Conservation (phyloP, 64 coral and sea anemone genomes). For the Stichodactyla helianthus region DNA sequence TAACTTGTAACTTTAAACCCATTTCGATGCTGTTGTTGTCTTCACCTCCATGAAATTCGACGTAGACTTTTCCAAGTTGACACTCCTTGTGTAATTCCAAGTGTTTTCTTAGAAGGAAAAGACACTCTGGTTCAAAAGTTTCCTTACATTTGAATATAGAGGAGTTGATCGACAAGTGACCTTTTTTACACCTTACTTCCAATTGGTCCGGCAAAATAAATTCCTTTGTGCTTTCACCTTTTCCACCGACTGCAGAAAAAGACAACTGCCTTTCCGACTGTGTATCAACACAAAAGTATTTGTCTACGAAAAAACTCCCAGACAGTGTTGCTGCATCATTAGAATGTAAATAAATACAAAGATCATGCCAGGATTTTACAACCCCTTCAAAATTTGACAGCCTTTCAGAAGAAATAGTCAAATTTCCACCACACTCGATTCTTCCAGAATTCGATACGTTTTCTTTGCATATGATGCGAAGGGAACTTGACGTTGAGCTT, state of each 20-base stretch:
- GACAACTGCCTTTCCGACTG: constrained; percentile 31
- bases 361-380: constrained; percentile 18
- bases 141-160: constrained; percentile 17
- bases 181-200: constrained; percentile 34
- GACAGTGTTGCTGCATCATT: constrained; percentile 30
- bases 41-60: constrained; percentile 27
- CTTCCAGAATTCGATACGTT: constrained; percentile 15
- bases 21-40: constrained; percentile 16
- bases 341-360: not conserved
- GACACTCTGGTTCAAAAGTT: constrained; percentile 14
- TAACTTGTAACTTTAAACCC: not conserved
- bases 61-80: constrained; percentile 17
- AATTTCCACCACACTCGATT: constrained; percentile 33
- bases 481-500: not conserved
- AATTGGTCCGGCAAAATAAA: constrained; percentile 42
- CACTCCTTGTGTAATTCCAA: constrained; percentile 27
- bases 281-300: constrained; percentile 23
- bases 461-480: constrained; percentile 23
- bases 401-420: constrained; percentile 11
- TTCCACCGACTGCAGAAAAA: constrained; percentile 39
- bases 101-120: constrained; percentile 23
- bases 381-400: constrained; percentile 38
- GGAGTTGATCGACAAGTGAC: constrained; percentile 32
- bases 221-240: not conserved
- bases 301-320: constrained; percentile 35